Conservation (phyloP, 1,140 invertebrate genomes). For the Cardiocondyla obscurior region DNA sequence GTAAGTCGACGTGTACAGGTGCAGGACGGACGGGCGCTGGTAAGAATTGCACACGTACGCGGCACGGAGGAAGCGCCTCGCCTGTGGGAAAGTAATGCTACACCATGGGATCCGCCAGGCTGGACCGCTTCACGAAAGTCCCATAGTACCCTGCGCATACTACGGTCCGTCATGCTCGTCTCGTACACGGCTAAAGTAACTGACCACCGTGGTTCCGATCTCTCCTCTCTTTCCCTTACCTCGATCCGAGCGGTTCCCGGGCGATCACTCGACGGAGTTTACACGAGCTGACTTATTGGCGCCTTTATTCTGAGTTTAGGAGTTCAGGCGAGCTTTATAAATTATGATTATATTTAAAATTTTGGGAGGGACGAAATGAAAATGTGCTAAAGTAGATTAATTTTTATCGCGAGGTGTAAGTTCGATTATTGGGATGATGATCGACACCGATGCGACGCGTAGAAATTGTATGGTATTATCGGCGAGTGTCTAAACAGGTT, state of each 20-base stretch:
- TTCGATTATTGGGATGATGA: not conserved
- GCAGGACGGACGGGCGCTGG: slow-evolving; percentile 67
- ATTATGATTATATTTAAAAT: no score
- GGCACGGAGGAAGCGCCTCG: slow-evolving; percentile 61
- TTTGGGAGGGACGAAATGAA: no score
- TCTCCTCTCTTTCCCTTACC: slow-evolving; percentile 1
- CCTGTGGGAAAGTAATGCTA: slow-evolving; percentile 83
- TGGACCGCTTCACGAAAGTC: slow-evolving; percentile 80
- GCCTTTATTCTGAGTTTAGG: not conserved
- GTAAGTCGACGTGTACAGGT: slow-evolving; percentile 55
- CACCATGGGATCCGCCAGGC: slow-evolving; percentile 79
- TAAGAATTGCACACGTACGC: slow-evolving; percentile 62
- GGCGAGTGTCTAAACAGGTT: slow-evolving; percentile 2
- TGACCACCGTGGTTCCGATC: slow-evolving; percentile 76
- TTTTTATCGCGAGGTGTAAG: no score
- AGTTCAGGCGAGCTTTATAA: no score
- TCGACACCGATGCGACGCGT: not conserved
- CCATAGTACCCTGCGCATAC: slow-evolving; percentile 66
- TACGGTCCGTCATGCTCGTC: slow-evolving; percentile 39
- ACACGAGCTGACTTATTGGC: not conserved
- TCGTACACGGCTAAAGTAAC: slow-evolving; percentile 59
- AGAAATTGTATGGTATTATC: slow-evolving; percentile 33
- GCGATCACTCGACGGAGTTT: slow-evolving; percentile 39
- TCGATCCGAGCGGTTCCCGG: not conserved
- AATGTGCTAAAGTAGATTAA: no score